Conservation (phyloP, 2,888 invertebrate species). For the Tenthredo livida region DNA sequence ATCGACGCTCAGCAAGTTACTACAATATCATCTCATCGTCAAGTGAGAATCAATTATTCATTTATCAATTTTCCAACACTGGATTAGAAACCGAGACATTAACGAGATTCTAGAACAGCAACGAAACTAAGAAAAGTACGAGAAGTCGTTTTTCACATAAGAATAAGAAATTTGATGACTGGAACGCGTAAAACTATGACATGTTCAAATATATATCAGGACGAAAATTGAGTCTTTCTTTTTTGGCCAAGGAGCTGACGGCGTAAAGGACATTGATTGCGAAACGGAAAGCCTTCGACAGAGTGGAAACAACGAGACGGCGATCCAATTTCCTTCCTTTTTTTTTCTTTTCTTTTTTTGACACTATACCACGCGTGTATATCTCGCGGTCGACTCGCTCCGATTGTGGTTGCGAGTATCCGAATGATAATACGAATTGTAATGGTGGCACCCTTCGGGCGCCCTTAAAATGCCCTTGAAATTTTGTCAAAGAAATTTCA, state of each 20-base stretch:
- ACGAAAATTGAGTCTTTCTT: neutral
- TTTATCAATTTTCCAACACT: neutral
- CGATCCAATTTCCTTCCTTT: conserved; percentile 21
- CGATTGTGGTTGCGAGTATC: neutral
- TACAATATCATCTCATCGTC: conserved; percentile 9
- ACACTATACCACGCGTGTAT: neutral
- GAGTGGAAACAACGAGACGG: conserved; percentile 20
- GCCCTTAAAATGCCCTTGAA: conserved; percentile 22
- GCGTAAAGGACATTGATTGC: conserved; percentile 19
- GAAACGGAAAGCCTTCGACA: neutral
- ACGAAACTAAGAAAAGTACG: neutral
- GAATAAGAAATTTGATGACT: neutral
- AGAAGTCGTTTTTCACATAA: neutral
- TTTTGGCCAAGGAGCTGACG: neutral
- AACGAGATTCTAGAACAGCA: neutral
- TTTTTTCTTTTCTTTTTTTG: neutral
- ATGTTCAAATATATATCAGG: neutral
- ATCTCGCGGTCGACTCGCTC: conserved; percentile 2
- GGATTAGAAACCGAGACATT: neutral
- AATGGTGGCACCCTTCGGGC: conserved; percentile 2
- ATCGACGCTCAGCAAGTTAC: conserved; percentile 54
- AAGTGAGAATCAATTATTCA: neutral
- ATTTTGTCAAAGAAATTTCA: conserved; percentile 7
- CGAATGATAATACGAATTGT: conserved; percentile 26
- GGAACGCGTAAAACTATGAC: neutral